phyloP scores from a whole-genome alignment of 2,113 vertebrate genomes.

The Pollimyrus isidori region DNA sequence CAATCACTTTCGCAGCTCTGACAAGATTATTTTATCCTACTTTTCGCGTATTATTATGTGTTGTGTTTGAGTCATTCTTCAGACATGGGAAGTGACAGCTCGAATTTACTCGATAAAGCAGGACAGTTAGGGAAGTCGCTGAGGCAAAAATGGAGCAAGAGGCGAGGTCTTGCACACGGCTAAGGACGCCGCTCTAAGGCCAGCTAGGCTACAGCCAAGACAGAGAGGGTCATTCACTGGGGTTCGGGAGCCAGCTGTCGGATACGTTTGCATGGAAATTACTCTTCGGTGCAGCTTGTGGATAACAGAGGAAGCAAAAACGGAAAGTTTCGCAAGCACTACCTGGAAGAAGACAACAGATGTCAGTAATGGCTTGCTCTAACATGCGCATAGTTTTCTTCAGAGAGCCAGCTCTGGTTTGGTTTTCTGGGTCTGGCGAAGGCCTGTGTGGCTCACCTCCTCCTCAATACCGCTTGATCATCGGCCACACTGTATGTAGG shows the following conservation, averaged over 20 bases:
- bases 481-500: neutral
- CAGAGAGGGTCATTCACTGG: conserved; percentile 70
- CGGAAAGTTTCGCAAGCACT: conserved; percentile 32
- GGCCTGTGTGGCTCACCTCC: neutral
- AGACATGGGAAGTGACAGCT: conserved; percentile 97
- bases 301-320: conserved; percentile 34
- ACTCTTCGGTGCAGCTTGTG: conserved; percentile 49
- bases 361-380: conserved; percentile 7
- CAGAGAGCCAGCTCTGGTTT: conserved; percentile 19
- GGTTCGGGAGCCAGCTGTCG: conserved; percentile 70
- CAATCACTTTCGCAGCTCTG: conserved; percentile 97
- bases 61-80: conserved; percentile 98
- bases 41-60: conserved; percentile 99
- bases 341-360: conserved; percentile 1
- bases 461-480: neutral
- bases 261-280: conserved; percentile 89
- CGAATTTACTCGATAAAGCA: conserved; percentile 99
- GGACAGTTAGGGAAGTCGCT: conserved; percentile 90
- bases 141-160: conserved; percentile 79
- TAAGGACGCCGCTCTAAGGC: conserved; percentile 61
- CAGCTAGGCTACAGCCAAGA: conserved; percentile 60
- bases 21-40: conserved; percentile 99
- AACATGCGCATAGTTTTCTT: conserved; percentile 22
- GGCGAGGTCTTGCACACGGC: conserved; percentile 56
- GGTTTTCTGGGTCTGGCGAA: neutral